Conservation (phyloP, 2,888 invertebrate genomes). For the Dione juno region DNA sequence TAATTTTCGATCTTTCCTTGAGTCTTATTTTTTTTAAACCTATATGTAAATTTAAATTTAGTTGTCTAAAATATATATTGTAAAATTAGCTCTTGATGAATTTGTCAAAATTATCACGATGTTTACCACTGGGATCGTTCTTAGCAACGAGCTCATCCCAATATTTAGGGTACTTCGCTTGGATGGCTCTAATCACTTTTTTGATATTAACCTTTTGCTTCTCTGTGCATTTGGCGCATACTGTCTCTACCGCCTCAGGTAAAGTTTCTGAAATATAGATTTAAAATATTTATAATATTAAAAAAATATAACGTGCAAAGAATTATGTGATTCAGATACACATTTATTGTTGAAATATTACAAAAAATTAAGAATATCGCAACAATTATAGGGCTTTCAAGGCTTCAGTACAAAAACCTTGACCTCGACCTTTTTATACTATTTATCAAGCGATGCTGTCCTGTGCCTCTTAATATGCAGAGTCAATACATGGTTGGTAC, state of each 20-base stretch:
- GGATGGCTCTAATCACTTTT: slow-evolving; percentile 87
- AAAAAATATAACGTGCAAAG: too few relatives aligned
- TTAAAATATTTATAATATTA: background rate
- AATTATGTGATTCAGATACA: background rate
- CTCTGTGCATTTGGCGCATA: slow-evolving; percentile 87
- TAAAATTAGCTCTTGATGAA: slow-evolving; percentile 61
- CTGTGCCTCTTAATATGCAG: slow-evolving; percentile 49
- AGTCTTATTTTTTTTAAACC: background rate
- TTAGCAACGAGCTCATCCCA: slow-evolving; percentile 88
- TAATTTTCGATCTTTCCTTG: background rate
- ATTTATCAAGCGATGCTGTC: slow-evolving; percentile 48
- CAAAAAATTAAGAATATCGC: slow-evolving; percentile 1
- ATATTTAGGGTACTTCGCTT: slow-evolving; percentile 85
- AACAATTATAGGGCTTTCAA: slow-evolving; percentile 43
- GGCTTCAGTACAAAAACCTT: slow-evolving; percentile 31
- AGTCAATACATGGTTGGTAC: slow-evolving; percentile 40
- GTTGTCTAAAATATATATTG: background rate
- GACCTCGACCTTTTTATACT: slow-evolving; percentile 45
- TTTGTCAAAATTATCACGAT: slow-evolving; percentile 85
- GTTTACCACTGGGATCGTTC: slow-evolving; percentile 87
- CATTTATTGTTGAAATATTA: background rate
- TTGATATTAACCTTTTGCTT: slow-evolving; percentile 85
- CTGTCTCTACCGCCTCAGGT: slow-evolving; percentile 87
- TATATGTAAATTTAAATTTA: background rate
- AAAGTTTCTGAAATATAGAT: slow-evolving; percentile 83